Evolutionary conservation across 1,140 invertebrate species (phyloP).

Genomic region (Hormaphis cornu): DNA sequence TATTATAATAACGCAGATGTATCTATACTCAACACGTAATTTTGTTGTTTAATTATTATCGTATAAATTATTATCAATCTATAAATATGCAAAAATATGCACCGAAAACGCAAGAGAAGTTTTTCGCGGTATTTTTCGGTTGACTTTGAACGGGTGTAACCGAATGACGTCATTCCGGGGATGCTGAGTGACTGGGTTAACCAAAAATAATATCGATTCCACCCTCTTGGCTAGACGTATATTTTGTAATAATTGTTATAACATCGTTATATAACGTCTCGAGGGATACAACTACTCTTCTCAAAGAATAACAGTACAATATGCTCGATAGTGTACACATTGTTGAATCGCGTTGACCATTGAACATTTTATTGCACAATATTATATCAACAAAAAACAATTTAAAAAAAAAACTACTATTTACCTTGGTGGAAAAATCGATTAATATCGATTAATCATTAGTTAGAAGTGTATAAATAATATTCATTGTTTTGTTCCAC

Average conservation of each 20-base stretch:
- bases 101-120: too few relatives aligned
- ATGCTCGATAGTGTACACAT: too few relatives aligned
- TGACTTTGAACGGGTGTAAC: conserved; percentile 9
- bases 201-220: conserved; percentile 9
- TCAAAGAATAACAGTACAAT: too few relatives aligned
- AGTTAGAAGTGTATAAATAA: too few relatives aligned
- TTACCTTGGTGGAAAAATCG: background rate
- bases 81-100: background rate
- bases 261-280: too few relatives aligned
- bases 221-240: background rate
- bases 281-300: too few relatives aligned
- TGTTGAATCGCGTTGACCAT: background rate
- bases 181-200: conserved; percentile 30
- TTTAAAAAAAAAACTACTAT: background rate
- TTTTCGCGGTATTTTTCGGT: background rate
- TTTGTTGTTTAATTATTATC: too few relatives aligned
- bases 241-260: background rate
- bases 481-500: background rate
- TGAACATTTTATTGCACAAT: background rate
- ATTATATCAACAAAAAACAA: too few relatives aligned
- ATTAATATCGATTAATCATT: too few relatives aligned
- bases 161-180: conserved; percentile 5
- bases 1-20: too few relatives aligned
- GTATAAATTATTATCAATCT: too few relatives aligned
- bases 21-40: too few relatives aligned